Base-by-base conservation (phyloP, 2,797 vertebrate species). In the Enteromius fasciolatus region DNA sequence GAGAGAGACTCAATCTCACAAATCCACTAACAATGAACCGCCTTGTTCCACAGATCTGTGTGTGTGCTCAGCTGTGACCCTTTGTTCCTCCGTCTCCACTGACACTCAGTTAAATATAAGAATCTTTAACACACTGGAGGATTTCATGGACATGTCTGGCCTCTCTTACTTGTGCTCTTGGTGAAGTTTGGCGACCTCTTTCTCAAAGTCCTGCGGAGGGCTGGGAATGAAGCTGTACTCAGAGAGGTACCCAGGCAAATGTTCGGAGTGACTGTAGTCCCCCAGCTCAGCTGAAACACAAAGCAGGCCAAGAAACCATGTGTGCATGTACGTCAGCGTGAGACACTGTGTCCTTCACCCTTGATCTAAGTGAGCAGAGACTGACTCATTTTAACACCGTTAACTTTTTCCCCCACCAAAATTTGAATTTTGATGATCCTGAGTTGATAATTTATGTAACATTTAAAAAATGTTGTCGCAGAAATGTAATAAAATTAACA, bases 111-210 rank as follows among this genome's bases (percentile, higher is more conserved):
- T 73, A 66, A 80, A 82, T 79, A 52, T 48, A 28, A 54, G 52
- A 77, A 12, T 80, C 54, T 70, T 80, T 50, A 72, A 70, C 67
- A 84, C 64, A 54, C 39, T 66, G 15, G 33, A 74, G 59, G 33
- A 64, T 41, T 66, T 76, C 72, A 81, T 31, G 54, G 48, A 41
- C 70, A 39, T 14, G 33, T 82, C 59, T 90, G 59, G 7, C 50
- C 1, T 61, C 36, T 33, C 88, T 90, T 95, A 99, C 98, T 92
- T 97, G 95, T 99, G 97, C 93, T 99, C 98, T 93, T 98, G 97
- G 95, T 99, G 97, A 90, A 98, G 95, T 93, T 99, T 99, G 92
- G 96, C 92, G 87, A 99, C 95, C 94, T 99, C 98, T 92, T 98
- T 99, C 94, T 99, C 96, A 90, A 99, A 98, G 93, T 98, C 97